These are phyloP conservation scores for Polyommatus iphigenia DNA, from an alignment of 2,888 invertebrate species.

Conservation along the genomic window DNA sequence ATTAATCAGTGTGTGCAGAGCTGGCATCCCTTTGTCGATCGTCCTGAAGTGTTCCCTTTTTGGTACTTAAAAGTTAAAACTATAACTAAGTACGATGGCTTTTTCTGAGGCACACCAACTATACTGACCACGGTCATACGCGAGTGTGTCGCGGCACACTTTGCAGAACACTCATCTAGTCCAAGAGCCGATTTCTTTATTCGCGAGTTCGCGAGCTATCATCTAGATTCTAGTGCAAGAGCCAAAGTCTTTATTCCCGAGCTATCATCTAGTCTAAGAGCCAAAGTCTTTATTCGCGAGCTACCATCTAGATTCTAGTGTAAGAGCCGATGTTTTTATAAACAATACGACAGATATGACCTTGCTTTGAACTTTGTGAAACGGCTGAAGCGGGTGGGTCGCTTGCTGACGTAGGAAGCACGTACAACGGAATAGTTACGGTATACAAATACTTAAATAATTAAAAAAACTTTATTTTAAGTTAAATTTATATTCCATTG, in stretches of 20 bases:
- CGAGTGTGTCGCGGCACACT: no score
- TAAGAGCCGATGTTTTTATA: not conserved
- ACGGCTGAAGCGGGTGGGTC: not conserved
- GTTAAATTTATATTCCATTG: no score
- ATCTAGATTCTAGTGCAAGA: not conserved
- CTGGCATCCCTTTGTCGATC: no score
- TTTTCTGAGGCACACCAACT: no score
- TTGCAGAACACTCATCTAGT: not conserved
- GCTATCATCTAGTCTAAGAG: not conserved
- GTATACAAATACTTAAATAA: not conserved
- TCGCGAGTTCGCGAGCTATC: not conserved
- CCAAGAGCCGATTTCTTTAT: not conserved
- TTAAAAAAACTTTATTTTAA: no score
- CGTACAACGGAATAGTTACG: not conserved
- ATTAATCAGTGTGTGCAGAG: no score
- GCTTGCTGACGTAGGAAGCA: not conserved
- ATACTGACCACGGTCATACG: no score
- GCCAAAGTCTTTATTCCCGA: not conserved
- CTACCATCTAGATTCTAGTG: not conserved
- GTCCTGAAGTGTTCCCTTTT: no score
- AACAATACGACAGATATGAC: constrained; percentile 6
- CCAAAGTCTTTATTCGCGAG: not conserved
- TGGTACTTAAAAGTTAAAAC: no score
- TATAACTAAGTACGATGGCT: no score
- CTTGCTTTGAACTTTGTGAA: constrained; percentile 10